Base-by-base conservation (phyloP, 2,113 vertebrate species). In the Bombycilla garrulus region DNA sequence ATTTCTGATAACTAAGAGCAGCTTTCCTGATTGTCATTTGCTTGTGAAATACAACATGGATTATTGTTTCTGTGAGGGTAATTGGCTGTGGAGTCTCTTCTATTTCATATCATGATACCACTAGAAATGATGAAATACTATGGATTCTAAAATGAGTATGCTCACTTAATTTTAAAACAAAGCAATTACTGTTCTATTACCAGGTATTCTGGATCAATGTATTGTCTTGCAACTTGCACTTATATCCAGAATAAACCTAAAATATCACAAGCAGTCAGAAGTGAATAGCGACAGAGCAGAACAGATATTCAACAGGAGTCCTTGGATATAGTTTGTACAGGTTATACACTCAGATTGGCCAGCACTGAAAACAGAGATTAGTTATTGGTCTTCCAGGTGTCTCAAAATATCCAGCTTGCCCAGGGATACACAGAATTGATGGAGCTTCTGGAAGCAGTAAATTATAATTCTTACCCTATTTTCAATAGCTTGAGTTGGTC, bases 171-270 rank as follows among this genome's bases (percentile, higher is more conserved):
- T 97, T 96, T 94, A 92, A 96, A 96, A 76, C 86, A 82, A 95
- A 92, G 93, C 95, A 97, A 97, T 97, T 97, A 97, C 86, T 91
- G 66, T 77, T 96, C 88, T 95, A 95, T 97, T 96, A 96, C 90
- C 78, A 95, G 70, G 83, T 96, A 89, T 95, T 92, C 81, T 71
- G 81, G 95, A 96, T 96, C 95, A 96, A 97, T 97, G 93, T 21
- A 94, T 96, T 93, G 83, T 82, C 94, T 81, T 91, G 92, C 88
- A 94, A 73, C 81, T 92, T 56, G 74, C 60, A 40, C 51, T 95
- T 90, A 48, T 50, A 89, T 89, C 62, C 90, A 94, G 62, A 93
- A 96, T 94, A 96, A 95, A 96, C 97, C 96, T 77, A 89, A 92
- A 88, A 89, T 87, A 87, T 92, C 85, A 81, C 70, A 93, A 87